Evolutionary conservation across 1,140 invertebrate species (phyloP).

Genomic region (Hylyphantes graminicola): DNA sequence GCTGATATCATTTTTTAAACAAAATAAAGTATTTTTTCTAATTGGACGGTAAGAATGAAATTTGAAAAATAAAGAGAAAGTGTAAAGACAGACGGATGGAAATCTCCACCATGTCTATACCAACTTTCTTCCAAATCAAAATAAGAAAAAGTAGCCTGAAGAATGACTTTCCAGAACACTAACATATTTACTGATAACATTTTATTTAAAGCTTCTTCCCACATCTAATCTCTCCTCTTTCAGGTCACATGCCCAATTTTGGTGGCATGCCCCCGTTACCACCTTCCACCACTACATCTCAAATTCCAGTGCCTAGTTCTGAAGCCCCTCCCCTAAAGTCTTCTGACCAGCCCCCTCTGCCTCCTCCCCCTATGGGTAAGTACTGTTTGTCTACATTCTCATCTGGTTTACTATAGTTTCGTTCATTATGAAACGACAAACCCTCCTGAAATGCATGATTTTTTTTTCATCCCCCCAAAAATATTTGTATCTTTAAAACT

Average conservation of each 20-base stretch:
- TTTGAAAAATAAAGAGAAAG: too few relatives aligned
- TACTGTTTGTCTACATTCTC: not conserved
- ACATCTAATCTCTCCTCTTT: slow-evolving; percentile 56
- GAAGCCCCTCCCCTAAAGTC: slow-evolving; percentile 38
- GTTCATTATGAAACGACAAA: not conserved
- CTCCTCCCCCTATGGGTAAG: slow-evolving; percentile 60
- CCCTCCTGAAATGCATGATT: too few relatives aligned
- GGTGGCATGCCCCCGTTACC: slow-evolving; percentile 62
- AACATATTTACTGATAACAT: not conserved
- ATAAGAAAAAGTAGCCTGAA: too few relatives aligned
- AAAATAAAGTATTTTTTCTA: too few relatives aligned
- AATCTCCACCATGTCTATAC: too few relatives aligned
- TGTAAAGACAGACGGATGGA: too few relatives aligned
- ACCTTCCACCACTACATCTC: slow-evolving; percentile 15
- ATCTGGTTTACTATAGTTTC: not conserved
- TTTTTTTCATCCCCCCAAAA: too few relatives aligned
- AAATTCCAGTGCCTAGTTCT: slow-evolving; percentile 38
- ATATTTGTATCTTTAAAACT: too few relatives aligned
- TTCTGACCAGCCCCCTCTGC: slow-evolving; percentile 58
- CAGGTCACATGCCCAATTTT: slow-evolving; percentile 11
- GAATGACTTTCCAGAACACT: too few relatives aligned
- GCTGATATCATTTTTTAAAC: too few relatives aligned
- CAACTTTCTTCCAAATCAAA: too few relatives aligned
- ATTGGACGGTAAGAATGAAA: too few relatives aligned
- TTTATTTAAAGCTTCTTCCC: slow-evolving; percentile 5